phyloP scores from a whole-genome alignment of 2,888 invertebrate species.

The Catocala sponsa region DNA sequence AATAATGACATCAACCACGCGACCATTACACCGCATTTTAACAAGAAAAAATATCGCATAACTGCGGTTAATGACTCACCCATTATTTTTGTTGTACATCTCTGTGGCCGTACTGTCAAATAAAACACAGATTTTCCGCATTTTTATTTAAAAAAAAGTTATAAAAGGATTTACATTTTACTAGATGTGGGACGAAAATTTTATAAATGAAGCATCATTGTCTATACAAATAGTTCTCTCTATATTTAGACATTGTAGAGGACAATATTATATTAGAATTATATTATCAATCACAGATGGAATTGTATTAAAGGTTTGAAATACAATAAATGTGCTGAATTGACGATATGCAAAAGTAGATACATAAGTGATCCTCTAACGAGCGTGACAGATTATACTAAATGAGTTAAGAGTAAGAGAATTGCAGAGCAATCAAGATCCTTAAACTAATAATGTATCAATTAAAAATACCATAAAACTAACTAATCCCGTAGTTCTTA shows the following conservation, averaged over 20 bases:
- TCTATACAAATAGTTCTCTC: constrained; percentile 41
- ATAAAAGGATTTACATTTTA: constrained; percentile 60
- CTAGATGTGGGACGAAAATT: constrained; percentile 29
- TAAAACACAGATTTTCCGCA: constrained; percentile 73
- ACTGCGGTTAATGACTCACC: constrained; percentile 56
- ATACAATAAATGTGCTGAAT: constrained; percentile 46
- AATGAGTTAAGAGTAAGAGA: constrained; percentile 37
- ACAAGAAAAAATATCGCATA: constrained; percentile 58
- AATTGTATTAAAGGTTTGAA: constrained; percentile 34
- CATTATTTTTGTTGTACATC: constrained; percentile 53
- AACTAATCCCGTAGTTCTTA: constrained; percentile 34
- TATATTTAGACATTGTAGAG: constrained; percentile 38
- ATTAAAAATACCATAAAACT: constrained; percentile 23
- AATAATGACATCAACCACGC: constrained; percentile 70
- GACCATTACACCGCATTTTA: constrained; percentile 58
- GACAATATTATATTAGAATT: constrained; percentile 22
- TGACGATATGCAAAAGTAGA: constrained; percentile 50
- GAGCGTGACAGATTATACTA: constrained; percentile 41
- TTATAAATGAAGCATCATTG: constrained; percentile 41
- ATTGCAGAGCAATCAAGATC: constrained; percentile 36
- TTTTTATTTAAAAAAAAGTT: constrained; percentile 72
- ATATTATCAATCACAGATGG: constrained; percentile 45
- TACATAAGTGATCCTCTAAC: constrained; percentile 51
- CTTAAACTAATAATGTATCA: constrained; percentile 44
- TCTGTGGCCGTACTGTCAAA: constrained; percentile 55